phyloP scores from a whole-genome alignment of 2,888 invertebrate species.

The Cosmorhoe ocellata region DNA sequence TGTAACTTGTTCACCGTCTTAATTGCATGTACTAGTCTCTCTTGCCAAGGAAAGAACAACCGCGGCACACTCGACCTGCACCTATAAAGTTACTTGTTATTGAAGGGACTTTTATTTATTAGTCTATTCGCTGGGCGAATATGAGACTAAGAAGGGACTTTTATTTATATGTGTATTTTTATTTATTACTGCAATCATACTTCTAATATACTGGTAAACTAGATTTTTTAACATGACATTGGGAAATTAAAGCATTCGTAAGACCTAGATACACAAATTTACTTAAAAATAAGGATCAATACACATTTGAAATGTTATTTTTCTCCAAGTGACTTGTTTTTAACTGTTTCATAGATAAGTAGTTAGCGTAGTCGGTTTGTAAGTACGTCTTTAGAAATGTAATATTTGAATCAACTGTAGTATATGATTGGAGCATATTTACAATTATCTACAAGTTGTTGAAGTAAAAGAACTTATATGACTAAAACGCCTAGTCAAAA shows the following conservation, averaged over 20 bases:
- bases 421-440: neutral
- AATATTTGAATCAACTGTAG: too few species aligned
- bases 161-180: neutral
- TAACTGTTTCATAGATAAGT: neutral
- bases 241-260: too few species aligned
- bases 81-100: conserved; percentile 5
- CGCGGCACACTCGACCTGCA: conserved; percentile 21
- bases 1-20: conserved; percentile 4
- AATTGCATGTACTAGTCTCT: conserved; percentile 29
- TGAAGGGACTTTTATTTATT: conserved; percentile 1
- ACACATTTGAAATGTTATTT: too few species aligned
- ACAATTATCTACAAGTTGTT: neutral
- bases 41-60: conserved; percentile 17
- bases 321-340: neutral
- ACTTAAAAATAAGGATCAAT: too few species aligned
- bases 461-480: neutral
- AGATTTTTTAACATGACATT: too few species aligned
- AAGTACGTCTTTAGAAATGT: neutral
- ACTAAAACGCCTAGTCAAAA: neutral
- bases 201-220: too few species aligned
- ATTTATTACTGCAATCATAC: too few species aligned
- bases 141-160: neutral
- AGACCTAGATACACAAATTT: too few species aligned
- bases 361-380: neutral
- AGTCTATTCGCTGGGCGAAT: too few species aligned